These are phyloP conservation scores for Drosophila setifemur DNA, from an alignment of 1,140 invertebrate species.

Conservation along the genomic window DNA sequence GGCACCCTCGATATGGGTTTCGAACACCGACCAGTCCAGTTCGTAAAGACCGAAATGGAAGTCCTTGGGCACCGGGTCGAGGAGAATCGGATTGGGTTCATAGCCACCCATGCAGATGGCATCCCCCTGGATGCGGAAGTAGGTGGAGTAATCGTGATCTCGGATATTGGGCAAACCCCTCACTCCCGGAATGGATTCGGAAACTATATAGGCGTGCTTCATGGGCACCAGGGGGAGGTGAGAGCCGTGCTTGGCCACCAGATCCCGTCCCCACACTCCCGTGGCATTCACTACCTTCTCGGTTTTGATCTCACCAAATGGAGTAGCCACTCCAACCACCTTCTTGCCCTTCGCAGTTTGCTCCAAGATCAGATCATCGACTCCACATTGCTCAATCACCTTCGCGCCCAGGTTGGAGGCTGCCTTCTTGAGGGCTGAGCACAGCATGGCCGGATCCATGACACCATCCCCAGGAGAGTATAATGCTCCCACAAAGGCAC, in stretches of 20 bases:
- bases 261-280: constrained; percentile 90
- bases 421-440: constrained; percentile 88
- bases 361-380: constrained; percentile 85
- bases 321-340: constrained; percentile 90
- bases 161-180: constrained; percentile 90
- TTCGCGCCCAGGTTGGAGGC: constrained; percentile 88
- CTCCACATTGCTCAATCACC: constrained; percentile 89
- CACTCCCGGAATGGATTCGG: constrained; percentile 89
- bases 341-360: constrained; percentile 83
- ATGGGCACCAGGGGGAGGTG: constrained; percentile 90
- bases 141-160: constrained; percentile 93
- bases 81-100: constrained; percentile 91
- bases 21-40: constrained; percentile 92
- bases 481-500: constrained; percentile 88
- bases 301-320: constrained; percentile 85
- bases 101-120: constrained; percentile 93
- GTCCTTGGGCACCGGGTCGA: constrained; percentile 90
- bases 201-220: constrained; percentile 94
- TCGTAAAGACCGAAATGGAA: constrained; percentile 93
- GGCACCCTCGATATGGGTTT: constrained; percentile 88
- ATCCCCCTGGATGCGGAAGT: constrained; percentile 92
- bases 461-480: constrained; percentile 92
- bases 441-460: constrained; percentile 91
- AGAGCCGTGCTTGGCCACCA: constrained; percentile 88
- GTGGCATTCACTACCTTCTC: constrained; percentile 88